Percentiles rank a stretch among this genome's conserved stretches.
These are phyloP conservation scores for Myathropa florea DNA, from an alignment of 2,888 invertebrate genomes.

Conservation along the genomic window DNA sequence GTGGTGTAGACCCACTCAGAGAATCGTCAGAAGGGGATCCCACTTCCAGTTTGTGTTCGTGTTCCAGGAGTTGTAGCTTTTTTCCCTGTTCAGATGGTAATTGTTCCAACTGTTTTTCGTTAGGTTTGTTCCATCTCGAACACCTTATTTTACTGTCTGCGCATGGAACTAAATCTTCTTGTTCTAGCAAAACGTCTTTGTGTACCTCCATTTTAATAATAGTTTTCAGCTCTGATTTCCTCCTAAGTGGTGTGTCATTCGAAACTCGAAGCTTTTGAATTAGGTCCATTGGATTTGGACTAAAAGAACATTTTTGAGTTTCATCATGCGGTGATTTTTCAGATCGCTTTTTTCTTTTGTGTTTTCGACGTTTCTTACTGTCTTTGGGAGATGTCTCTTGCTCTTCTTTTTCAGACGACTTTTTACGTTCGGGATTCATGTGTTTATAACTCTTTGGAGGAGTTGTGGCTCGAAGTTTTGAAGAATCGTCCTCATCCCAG, in stretches of 20 bases:
- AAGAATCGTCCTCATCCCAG: slow-evolving; percentile 9
- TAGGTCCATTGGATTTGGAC: slow-evolving; percentile 55
- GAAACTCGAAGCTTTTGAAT: slow-evolving; percentile 54
- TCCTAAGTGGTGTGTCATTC: slow-evolving; percentile 26
- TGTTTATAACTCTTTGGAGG: slow-evolving; percentile 62
- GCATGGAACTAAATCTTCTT: not conserved
- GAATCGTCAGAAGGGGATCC: slow-evolving; percentile 34
- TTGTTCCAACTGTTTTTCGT: not conserved
- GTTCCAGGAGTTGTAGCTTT: not conserved
- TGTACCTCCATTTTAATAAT: slow-evolving; percentile 54
- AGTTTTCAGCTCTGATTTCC: slow-evolving; percentile 51
- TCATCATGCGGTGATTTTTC: not conserved
- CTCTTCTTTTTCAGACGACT: not conserved
- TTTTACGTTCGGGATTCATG: slow-evolving; percentile 39
- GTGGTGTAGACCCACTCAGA: slow-evolving; percentile 48
- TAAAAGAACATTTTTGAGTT: slow-evolving; percentile 13
- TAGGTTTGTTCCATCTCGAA: not conserved
- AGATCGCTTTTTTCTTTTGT: slow-evolving; percentile 28
- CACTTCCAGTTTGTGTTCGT: not conserved
- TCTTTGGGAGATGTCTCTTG: not conserved
- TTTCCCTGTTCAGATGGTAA: not conserved
- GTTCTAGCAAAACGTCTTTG: not conserved
- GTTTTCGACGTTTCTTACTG: slow-evolving; percentile 38
- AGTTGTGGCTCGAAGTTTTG: slow-evolving; percentile 28
- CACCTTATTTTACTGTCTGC: not conserved